Evolutionary conservation across 2,888 invertebrate genomes (phyloP), one percentile per base, ranked within the genome.

Genomic region (Drosophila kuntzei): DNA sequence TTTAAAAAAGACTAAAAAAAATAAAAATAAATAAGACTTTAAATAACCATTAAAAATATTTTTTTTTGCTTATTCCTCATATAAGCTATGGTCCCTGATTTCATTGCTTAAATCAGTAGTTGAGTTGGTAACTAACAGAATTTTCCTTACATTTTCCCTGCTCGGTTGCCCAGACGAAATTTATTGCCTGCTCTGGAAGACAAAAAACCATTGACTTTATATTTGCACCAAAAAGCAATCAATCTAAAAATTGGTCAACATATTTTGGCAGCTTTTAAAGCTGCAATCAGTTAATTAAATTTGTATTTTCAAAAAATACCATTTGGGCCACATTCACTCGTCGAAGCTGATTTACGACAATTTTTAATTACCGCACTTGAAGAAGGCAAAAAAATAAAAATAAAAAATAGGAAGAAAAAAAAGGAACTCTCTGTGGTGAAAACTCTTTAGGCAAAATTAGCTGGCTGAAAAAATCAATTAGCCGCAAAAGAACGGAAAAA

Each of bases 401-500:
- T 22, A 22, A 22, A 22, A 22, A 22, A 22, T 22, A 3, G 22
- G 22, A 49, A 43, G 9, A 32, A 60, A 37, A 22, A 4, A 32
- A 57, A 46, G 57, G 39, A 14, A 53, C 34, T 32, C 32, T 41
- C 34, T 55, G 41, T 49, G 59, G 68, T 68, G 36, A 68, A 72
- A 80, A 79, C 80, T 82, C 80, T 82, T 81, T 72, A 49, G 79
- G 64, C 37, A 22, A 76, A 81, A 82, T 75, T 77, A 73, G 77
- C 73, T 60, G 60, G 68, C 58, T 36, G 27, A 65, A 72, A 77
- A 85, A 85, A 83, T 82, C 88, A 87, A 82, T 87, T 84, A 82
- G 86, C 57, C 60, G 18, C 65, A 34, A 37, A 54, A 25, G 63
- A 51, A 51, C 11, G 27, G 32, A 53, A 46, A 66, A 71, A 65